A percentile compares a stretch with the other conserved stretches of the same genome.
Conservation (phyloP, 2,888 invertebrate genomes). For the Euclidia mi region DNA sequence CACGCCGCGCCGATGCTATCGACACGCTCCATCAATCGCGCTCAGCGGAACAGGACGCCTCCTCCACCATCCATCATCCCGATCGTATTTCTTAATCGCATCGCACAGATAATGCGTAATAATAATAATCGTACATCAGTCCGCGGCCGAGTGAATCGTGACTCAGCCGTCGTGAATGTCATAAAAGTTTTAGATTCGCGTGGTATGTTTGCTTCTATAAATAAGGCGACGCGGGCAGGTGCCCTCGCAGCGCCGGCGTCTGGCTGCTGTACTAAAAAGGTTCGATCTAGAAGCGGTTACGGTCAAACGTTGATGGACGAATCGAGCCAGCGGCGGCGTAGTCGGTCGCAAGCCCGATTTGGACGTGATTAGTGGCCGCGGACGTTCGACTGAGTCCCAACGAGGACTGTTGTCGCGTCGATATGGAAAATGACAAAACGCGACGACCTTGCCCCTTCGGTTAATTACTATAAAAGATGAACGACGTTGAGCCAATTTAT, state of each 20-base stretch:
- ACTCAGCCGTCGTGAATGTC: conserved; percentile 61
- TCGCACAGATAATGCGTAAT: conserved; percentile 58
- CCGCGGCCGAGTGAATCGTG: conserved; percentile 55
- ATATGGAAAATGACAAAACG: conserved; percentile 55
- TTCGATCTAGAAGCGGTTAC: conserved; percentile 52
- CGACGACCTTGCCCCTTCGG: conserved; percentile 67
- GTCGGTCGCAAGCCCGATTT: conserved; percentile 45
- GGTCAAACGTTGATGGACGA: conserved; percentile 43
- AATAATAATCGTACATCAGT: conserved; percentile 53
- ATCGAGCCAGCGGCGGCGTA: conserved; percentile 30
- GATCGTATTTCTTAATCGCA: conserved; percentile 60
- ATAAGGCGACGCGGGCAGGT: conserved; percentile 64
- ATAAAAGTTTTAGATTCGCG: conserved; percentile 61
- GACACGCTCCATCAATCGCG: conserved; percentile 64
- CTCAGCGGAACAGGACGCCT: conserved; percentile 51
- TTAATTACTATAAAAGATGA: conserved; percentile 72
- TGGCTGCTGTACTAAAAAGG: conserved; percentile 71
- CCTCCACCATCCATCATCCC: conserved; percentile 60
- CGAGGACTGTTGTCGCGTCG: conserved; percentile 41
- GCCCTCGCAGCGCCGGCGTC: conserved; percentile 71
- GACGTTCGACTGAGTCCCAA: conserved; percentile 42
- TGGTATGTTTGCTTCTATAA: conserved; percentile 59
- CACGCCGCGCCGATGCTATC: conserved; percentile 66
- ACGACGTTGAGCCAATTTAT: conserved; percentile 25
- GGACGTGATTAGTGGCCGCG: conserved; percentile 45